These are phyloP conservation scores for Halcyon chelicuti DNA, from an alignment of 2,797 vertebrate species.

Conservation along the genomic window DNA sequence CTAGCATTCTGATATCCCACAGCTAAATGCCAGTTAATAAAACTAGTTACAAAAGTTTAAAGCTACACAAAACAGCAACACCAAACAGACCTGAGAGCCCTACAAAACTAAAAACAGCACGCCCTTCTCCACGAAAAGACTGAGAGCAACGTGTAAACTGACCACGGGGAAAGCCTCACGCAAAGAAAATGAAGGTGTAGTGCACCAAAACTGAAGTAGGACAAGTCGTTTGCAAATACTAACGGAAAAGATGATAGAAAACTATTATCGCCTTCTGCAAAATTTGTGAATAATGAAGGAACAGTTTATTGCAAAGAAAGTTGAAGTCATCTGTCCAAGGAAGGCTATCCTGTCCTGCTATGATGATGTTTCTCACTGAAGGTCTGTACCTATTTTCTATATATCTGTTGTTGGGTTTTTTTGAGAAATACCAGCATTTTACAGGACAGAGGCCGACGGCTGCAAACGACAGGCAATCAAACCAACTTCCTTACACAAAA, in stretches of 20 bases:
- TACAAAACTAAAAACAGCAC: conserved; percentile 64
- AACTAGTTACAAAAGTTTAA: neutral
- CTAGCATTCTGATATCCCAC: neutral
- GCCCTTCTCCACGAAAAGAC: conserved; percentile 24
- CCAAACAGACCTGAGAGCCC: neutral
- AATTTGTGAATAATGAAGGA: neutral
- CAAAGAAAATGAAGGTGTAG: neutral
- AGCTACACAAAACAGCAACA: neutral
- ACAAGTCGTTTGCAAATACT: neutral
- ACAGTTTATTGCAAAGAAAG: neutral
- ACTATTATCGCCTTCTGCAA: neutral
- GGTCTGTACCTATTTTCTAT: neutral
- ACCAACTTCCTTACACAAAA: neutral
- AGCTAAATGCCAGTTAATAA: conserved; percentile 11
- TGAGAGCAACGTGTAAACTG: neutral
- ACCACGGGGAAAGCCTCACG: conserved; percentile 8
- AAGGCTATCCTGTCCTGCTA: fast-evolving
- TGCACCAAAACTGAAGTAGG: neutral
- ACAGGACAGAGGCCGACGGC: neutral
- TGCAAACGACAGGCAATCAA: neutral
- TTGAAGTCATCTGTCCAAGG: neutral
- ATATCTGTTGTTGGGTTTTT: neutral
- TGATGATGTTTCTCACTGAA: neutral
- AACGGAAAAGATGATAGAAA: neutral
- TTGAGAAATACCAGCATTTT: neutral